Percentiles rank a stretch among this genome's conserved stretches.
These are phyloP conservation scores for Onychomys arenicola DNA, from an alignment of 2,797 vertebrate species.

Conservation along the genomic window DNA sequence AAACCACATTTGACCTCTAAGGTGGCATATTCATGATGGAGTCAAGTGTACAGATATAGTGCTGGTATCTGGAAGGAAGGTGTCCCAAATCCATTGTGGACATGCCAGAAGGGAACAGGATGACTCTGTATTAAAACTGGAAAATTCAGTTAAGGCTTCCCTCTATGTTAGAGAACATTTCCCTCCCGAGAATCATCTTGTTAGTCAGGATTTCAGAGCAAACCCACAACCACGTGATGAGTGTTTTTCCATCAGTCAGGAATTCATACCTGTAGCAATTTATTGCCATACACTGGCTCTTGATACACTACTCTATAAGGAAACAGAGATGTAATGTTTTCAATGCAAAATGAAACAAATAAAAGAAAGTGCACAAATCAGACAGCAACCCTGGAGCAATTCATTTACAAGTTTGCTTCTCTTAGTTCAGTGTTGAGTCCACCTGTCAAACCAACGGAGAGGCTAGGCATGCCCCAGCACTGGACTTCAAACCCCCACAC, in stretches of 20 bases:
- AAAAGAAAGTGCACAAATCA: constrained; percentile 81
- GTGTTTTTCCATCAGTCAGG: constrained; percentile 71
- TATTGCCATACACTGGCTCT: constrained; percentile 87
- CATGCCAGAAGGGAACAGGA: not conserved
- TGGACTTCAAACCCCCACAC: not conserved
- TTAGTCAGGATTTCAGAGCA: constrained; percentile 81
- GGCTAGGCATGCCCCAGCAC: not conserved
- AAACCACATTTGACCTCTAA: not conserved
- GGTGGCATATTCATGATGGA: not conserved
- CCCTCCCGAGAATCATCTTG: constrained; percentile 45
- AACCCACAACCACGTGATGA: constrained; percentile 76
- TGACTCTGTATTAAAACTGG: constrained; percentile 67
- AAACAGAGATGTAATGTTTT: constrained; percentile 86
- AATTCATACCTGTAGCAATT: constrained; percentile 84
- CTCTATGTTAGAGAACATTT: constrained; percentile 41
- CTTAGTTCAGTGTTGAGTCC: not conserved
- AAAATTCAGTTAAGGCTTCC: constrained; percentile 72
- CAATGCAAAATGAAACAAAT: constrained; percentile 83
- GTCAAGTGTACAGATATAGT: not conserved
- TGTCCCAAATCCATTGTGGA: not conserved
- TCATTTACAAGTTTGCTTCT: constrained; percentile 81
- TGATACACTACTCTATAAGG: constrained; percentile 87
- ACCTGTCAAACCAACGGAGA: not conserved
- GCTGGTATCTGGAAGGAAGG: not conserved
- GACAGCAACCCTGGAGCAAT: constrained; percentile 79